Conservation (phyloP, 2,797 vertebrate genomes). For the Diplodus puntazzo region DNA sequence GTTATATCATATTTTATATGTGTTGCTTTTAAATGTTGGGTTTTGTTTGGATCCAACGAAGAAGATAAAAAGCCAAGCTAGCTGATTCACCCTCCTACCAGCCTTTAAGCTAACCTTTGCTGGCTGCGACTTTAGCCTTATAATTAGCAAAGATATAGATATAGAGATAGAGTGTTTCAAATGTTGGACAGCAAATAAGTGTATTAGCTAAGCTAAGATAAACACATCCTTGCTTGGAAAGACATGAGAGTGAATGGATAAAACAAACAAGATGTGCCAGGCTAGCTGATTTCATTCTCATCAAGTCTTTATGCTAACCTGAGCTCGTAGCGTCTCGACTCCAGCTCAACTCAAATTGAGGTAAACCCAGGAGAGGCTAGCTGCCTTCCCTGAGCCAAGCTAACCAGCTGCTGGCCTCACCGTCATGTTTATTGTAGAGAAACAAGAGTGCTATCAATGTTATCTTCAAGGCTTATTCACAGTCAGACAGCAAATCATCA, state of each 20-base stretch:
- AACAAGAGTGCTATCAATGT: not conserved
- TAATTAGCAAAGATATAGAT: not conserved
- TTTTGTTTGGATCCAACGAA: not conserved
- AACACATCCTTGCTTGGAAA: too few relatives aligned
- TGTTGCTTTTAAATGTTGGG: not conserved
- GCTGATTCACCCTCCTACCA: not conserved
- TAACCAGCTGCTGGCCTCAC: not conserved
- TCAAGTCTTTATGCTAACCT: not conserved
- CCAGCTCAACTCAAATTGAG: not conserved
- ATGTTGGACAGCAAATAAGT: too few relatives aligned
- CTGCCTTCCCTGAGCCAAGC: not conserved
- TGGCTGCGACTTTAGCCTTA: not conserved
- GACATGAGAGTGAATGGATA: too few relatives aligned
- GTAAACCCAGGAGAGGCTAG: not conserved
- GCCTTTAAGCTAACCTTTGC: not conserved
- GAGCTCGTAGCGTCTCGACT: not conserved
- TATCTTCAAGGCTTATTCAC: not conserved
- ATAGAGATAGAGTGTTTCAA: too few relatives aligned
- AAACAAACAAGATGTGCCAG: too few relatives aligned
- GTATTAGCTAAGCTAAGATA: too few relatives aligned
- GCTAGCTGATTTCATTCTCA: too few relatives aligned
- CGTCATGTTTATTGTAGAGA: not conserved
- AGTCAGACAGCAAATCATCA: not conserved
- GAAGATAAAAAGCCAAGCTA: not conserved
- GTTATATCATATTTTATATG: not conserved